Base-by-base conservation (phyloP, 2,797 vertebrate genomes). In the Spondyliosoma cantharus region DNA sequence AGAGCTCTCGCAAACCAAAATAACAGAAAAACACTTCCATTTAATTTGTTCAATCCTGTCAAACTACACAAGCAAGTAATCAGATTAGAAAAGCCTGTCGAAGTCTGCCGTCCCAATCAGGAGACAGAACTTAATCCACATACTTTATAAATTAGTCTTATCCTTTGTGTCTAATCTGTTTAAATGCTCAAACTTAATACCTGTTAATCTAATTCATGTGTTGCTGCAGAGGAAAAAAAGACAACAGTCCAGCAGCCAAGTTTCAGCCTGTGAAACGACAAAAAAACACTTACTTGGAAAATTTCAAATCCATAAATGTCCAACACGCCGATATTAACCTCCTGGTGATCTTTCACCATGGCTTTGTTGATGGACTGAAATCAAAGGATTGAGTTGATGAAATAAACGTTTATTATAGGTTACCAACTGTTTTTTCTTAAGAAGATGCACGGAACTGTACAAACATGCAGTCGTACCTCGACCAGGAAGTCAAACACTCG, bases 221-320 rank as follows among this genome's bases (percentile, higher is more conserved):
- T 60, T 57, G 69, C 58, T 63, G 74, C 63, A 70, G 60, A 63
- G 62, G 42, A 54, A 60, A 63, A 61, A 27, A 37, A 9, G 9
- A 37, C 7, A 37, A 32, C 29, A 32, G 7, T 74, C 29, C 62
- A 69, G 54, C 3, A 50, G 42, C 50, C 63, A 70, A 53, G 53
- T 85, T 72, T 80, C 50, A 48, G 48, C 19, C 43, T 53, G 22
- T 7, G 19, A 81, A 76, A 83, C 16, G 7, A 20, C 2, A 54
- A 62, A 43, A 68, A 37, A 82, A 54, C 22, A 74, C 95, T 91
- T 93, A 99, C 98, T 94, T 98, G 97, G 91, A 99, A 99, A 91
- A 99, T 99, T 95, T 99, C 98, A 96, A 99, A 99, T 92, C 98
- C 98, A 48, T 99, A 99, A 91, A 99, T 99, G 90, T 99, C 98